Percentiles rank a stretch among this genome's conserved stretches.
These are phyloP conservation scores for Enteromius unitaeniatus DNA, from an alignment of 2,797 vertebrate genomes.

Conservation along the genomic window DNA sequence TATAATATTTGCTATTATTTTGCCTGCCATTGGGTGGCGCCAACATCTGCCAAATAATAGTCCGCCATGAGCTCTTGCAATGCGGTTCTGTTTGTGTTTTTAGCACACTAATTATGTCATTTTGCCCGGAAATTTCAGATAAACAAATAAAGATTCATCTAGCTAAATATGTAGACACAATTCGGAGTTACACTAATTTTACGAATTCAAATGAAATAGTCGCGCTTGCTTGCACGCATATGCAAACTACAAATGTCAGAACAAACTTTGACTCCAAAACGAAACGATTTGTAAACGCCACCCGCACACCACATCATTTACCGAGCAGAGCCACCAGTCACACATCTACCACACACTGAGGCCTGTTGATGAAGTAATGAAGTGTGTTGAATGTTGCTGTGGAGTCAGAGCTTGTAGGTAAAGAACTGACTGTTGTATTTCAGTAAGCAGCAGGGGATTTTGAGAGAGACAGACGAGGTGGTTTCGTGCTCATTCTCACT, in stretches of 20 bases:
- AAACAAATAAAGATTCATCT: not conserved
- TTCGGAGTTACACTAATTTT: not conserved
- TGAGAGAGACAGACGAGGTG: constrained; percentile 61
- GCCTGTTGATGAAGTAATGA: constrained; percentile 6
- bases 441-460: constrained; percentile 63
- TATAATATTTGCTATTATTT: not conserved
- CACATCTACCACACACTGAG: not conserved
- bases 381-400: constrained; percentile 49
- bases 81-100: not conserved
- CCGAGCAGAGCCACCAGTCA: not conserved
- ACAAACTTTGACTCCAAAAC: constrained; percentile 5
- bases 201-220: constrained; percentile 8
- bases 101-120: not conserved
- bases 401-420: constrained; percentile 39
- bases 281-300: not conserved
- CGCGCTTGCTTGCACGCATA: not conserved
- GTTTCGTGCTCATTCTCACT: constrained; percentile 43
- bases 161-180: not conserved
- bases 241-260: constrained; percentile 15
- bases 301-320: not conserved
- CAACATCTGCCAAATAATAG: not conserved
- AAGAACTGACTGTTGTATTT: not conserved
- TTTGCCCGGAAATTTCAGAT: constrained; percentile 4
- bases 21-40: constrained; percentile 29
- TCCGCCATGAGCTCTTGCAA: not conserved